Conservation (phyloP, 2,888 invertebrate genomes). For the Gortyna flavago region DNA sequence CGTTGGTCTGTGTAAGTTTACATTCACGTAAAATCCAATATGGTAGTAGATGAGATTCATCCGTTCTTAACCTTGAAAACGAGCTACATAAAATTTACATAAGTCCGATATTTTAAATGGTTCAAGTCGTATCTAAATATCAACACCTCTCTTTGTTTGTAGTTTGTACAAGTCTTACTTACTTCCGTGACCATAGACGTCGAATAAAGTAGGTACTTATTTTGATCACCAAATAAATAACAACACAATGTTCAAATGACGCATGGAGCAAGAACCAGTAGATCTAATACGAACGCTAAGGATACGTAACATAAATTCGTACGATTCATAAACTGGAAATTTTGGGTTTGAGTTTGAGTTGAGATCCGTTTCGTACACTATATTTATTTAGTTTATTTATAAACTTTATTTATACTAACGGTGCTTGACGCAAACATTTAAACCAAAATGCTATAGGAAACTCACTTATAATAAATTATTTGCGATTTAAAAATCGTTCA, state of each 20-base stretch:
- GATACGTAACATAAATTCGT: not conserved
- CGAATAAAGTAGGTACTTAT: not conserved
- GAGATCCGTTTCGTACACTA: not conserved
- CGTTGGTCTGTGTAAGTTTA: not conserved
- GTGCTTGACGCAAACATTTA: no score
- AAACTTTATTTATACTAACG: no score
- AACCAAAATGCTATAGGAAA: no score
- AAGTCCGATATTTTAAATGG: not conserved
- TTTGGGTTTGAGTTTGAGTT: no score
- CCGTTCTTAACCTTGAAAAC: conserved; percentile 21
- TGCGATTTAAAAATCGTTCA: not conserved
- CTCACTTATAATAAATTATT: no score
- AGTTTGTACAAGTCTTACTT: not conserved
- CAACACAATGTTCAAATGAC: not conserved
- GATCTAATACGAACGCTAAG: not conserved
- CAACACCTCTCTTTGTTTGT: not conserved
- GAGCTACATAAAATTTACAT: conserved; percentile 6
- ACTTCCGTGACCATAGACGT: conserved; percentile 3
- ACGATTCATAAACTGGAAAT: not conserved
- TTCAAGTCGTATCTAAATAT: conserved; percentile 2
- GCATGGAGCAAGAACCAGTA: not conserved
- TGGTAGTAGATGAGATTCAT: not conserved
- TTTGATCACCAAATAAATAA: not conserved
- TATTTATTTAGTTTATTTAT: no score
- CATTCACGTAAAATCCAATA: not conserved